phyloP scores from a whole-genome alignment of 2,113 vertebrate species.

The Tragulus kanchil region DNA sequence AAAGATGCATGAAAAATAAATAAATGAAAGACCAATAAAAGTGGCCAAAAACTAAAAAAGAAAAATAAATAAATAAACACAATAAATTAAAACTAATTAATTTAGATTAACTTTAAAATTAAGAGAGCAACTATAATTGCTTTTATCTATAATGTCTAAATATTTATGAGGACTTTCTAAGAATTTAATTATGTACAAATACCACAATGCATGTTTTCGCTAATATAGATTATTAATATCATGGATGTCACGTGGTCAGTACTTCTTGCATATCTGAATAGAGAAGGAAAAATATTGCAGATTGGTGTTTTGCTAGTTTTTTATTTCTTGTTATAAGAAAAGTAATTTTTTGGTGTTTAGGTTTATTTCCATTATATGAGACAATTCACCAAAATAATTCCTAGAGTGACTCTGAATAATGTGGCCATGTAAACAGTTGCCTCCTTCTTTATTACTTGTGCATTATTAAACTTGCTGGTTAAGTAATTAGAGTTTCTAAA shows the following conservation, averaged over 20 bases:
- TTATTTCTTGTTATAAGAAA: not conserved
- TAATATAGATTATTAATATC: not conserved
- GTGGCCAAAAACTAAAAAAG: no score
- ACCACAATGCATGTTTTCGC: not conserved
- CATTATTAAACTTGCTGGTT: slow-evolving; percentile 49
- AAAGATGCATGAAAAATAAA: no score
- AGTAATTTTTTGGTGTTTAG: not conserved
- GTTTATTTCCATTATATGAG: not conserved
- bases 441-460: slow-evolving; percentile 3
- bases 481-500: slow-evolving; percentile 41
- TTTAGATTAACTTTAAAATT: slow-evolving; percentile 25
- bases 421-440: not conserved
- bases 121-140: not conserved
- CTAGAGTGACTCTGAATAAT: not conserved
- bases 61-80: no score
- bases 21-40: no score
- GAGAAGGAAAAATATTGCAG: not conserved
- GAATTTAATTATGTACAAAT: slow-evolving; percentile 17
- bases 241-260: not conserved
- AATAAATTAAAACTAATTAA: not conserved
- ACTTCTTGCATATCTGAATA: not conserved
- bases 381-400: slow-evolving; percentile 1
- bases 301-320: not conserved
- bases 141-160: slow-evolving; percentile 14
- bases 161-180: slow-evolving; percentile 44